Evolutionary conservation across 1,140 invertebrate genomes (phyloP).

Genomic region (Cepaea nemoralis): DNA sequence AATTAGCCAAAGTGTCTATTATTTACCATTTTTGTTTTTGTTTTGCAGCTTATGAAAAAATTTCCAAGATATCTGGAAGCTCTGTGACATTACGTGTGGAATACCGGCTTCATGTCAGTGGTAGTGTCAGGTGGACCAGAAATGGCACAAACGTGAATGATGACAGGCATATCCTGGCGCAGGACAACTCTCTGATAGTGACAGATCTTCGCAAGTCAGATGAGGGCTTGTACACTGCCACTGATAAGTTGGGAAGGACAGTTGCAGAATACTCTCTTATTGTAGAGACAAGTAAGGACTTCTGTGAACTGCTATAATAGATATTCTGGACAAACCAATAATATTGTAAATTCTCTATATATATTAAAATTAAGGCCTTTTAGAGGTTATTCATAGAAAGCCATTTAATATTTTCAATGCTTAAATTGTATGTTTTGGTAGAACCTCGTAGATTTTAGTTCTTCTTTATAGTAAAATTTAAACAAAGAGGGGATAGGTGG

Average conservation of each 20-base stretch:
- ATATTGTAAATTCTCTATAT: too few relatives aligned
- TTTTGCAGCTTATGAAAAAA: constrained; percentile 45
- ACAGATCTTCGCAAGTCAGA: constrained; percentile 45
- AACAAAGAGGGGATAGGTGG: too few relatives aligned
- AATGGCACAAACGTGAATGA: constrained; percentile 40
- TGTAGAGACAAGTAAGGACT: constrained; percentile 51
- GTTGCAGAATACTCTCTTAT: constrained; percentile 49
- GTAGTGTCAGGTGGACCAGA: constrained; percentile 49
- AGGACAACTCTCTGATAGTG: constrained; percentile 53
- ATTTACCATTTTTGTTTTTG: too few relatives aligned
- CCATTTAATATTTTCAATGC: too few relatives aligned
- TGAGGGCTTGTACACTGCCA: constrained; percentile 47
- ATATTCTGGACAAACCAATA: too few relatives aligned
- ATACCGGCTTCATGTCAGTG: constrained; percentile 48
- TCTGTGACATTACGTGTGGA: constrained; percentile 47
- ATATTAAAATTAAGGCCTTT: too few relatives aligned
- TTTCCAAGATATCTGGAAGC: constrained; percentile 46
- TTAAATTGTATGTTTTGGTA: too few relatives aligned
- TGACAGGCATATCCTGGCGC: constrained; percentile 47
- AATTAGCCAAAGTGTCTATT: too few relatives aligned
- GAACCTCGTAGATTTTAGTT: too few relatives aligned
- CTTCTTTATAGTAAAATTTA: too few relatives aligned
- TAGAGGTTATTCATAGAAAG: too few relatives aligned
- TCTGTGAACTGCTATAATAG: too few relatives aligned
- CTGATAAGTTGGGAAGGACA: constrained; percentile 40